Conservation (phyloP, 2,888 invertebrate genomes). For the Dryobotodes eremita region DNA sequence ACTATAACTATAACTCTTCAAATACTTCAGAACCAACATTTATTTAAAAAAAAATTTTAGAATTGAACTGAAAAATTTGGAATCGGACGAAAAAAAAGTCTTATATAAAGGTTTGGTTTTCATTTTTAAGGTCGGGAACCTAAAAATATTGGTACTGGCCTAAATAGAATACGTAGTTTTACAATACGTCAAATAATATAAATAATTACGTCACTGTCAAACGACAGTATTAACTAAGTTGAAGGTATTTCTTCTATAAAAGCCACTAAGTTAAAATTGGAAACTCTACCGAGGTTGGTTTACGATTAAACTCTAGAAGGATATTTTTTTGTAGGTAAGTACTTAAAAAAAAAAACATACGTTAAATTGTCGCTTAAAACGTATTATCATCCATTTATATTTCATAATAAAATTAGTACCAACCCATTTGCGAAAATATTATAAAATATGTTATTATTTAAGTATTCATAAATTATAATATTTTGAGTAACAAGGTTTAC, state of each 20-base stretch:
- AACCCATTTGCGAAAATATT: neutral
- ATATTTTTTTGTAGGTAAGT: neutral
- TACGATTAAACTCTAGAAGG: neutral
- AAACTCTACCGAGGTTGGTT: neutral
- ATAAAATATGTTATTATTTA: neutral
- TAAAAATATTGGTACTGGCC: slow-evolving; percentile 14
- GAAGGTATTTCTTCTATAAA: neutral
- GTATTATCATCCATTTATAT: neutral
- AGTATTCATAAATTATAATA: neutral
- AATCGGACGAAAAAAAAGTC: neutral
- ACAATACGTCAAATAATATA: slow-evolving; percentile 16
- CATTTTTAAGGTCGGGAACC: too few species aligned
- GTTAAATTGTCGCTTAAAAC: neutral
- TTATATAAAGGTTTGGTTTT: neutral
- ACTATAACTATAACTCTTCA: too few species aligned
- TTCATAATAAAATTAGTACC: too few species aligned
- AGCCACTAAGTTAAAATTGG: neutral
- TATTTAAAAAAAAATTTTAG: too few species aligned
- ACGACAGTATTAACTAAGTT: neutral
- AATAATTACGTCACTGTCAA: slow-evolving; percentile 3
- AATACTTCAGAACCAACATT: too few species aligned
- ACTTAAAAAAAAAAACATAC: neutral
- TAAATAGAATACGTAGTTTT: neutral
- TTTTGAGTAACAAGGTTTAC: neutral
- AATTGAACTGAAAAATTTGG: neutral